Evolutionary conservation across 2,113 vertebrate species (phyloP).

Genomic region (Tenebrosternarchus preto): DNA sequence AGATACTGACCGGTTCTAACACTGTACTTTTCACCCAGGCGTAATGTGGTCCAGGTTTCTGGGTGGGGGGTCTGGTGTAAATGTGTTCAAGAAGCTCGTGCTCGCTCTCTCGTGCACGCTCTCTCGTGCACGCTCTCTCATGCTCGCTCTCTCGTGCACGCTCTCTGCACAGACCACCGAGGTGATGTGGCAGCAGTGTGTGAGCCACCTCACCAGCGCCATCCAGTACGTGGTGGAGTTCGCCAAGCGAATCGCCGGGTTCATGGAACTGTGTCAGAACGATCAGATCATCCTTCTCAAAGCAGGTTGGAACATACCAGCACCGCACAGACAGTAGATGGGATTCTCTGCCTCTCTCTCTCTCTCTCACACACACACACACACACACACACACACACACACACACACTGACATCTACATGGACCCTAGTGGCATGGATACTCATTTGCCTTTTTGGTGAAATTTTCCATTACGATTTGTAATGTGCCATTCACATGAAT

Average conservation of each 20-base stretch:
- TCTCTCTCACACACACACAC: neutral
- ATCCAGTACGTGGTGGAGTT: slow-evolving; percentile 94
- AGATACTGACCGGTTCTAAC: too few species aligned
- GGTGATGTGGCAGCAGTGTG: slow-evolving; percentile 88
- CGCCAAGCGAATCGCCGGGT: slow-evolving; percentile 87
- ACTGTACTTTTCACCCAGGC: too few species aligned
- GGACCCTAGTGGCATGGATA: too few species aligned
- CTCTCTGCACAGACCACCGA: slow-evolving; percentile 78
- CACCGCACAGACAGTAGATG: neutral
- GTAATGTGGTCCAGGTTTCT: too few species aligned
- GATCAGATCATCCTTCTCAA: slow-evolving; percentile 95
- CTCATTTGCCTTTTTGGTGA: too few species aligned
- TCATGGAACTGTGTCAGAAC: slow-evolving; percentile 92
- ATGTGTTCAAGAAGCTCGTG: too few species aligned
- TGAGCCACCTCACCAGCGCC: slow-evolving; percentile 85
- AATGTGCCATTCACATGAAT: too few species aligned
- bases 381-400: neutral
- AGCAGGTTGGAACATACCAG: slow-evolving; percentile 77
- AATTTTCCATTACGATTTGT: too few species aligned
- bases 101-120: too few species aligned
- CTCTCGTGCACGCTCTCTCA: neutral
- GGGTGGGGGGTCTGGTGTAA: too few species aligned
- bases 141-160: neutral
- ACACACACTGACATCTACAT: too few species aligned
- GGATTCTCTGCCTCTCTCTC: neutral